Evolutionary conservation across 2,113 vertebrate species (phyloP).

Genomic region (Aegithalos caudatus): DNA sequence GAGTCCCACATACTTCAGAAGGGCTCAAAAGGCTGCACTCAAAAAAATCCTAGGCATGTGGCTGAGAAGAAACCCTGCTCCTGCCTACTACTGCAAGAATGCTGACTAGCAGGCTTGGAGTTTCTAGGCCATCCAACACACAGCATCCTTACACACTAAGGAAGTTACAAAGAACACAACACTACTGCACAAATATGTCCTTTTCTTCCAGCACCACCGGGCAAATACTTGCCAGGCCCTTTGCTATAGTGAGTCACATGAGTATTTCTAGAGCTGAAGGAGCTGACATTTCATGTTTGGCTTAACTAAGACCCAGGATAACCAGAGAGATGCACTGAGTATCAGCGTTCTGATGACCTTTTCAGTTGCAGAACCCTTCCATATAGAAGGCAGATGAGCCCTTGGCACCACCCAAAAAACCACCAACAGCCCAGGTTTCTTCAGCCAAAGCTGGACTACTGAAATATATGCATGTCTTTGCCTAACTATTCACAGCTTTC

Average conservation of each 20-base stretch:
- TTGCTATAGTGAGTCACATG: neutral
- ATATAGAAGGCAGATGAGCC: neutral
- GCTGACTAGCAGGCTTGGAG: neutral
- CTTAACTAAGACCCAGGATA: neutral
- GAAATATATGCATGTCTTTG: neutral
- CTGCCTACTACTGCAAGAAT: neutral
- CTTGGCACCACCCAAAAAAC: neutral
- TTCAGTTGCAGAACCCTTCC: neutral
- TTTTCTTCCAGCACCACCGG: neutral
- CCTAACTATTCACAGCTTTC: neutral
- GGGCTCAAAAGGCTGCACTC: neutral
- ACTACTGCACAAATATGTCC: neutral
- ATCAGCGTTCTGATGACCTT: neutral
- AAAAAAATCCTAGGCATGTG: neutral
- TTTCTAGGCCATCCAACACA: neutral
- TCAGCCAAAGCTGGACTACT: neutral
- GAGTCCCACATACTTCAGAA: neutral
- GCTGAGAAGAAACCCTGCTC: neutral
- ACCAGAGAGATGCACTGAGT: neutral
- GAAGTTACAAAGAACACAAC: neutral
- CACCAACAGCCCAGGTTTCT: neutral
- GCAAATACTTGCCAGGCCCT: neutral
- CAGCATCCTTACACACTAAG: neutral
- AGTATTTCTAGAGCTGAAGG: neutral
- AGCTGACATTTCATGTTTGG: neutral